Base-by-base conservation (phyloP, 2,888 invertebrate species). In the Parnassius smintheus region DNA sequence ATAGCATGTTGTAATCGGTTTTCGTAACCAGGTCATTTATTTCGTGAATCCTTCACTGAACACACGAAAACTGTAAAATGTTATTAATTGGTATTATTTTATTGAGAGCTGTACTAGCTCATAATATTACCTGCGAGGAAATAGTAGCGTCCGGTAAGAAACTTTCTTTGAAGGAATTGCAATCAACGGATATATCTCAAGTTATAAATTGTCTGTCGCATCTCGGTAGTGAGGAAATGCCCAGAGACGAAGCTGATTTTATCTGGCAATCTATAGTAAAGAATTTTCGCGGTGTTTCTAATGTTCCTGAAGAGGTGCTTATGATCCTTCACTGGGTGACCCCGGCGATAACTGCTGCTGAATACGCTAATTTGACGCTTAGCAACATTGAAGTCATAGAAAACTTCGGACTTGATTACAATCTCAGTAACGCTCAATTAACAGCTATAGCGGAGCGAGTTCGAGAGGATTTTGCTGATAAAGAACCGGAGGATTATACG, bases 401-500 rank as follows among this genome's bases (percentile, higher is more conserved):
- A 65, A 92, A 93, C 53, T 93, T 94, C 73, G 94, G 94, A 3
- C 70, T 86, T 0, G 86, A 91, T 70, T 92, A 91, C 67, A 81
- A 86, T 52, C 77, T 93, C 50, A 80, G 76, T 45, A 66, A 73
- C 1, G 80, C 79, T 0, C 92, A 92, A 77, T 78, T 93, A 12
- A 64, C 75, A 10, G 84, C 92, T 0, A 84, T 94, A 11, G 93
- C 92, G 1, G 80, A 86, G 42, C 84, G 91, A n/a, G 86, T 94
- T 1, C 85, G 88, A 3, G 76, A 83, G 54, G 92, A 93, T 65
- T 94, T 93, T 76, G 83, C 89, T 1, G 84, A 80, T 1, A 94
- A 94, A 75, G 81, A 81, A 42, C 92, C 93, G 0, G 87, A 92
- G 65, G 93, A 93, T 65, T 93, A 92, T 68, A 93, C 93, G 0